Conservation (phyloP, 2,797 vertebrate species). For the Neomorphus geoffroyi region DNA sequence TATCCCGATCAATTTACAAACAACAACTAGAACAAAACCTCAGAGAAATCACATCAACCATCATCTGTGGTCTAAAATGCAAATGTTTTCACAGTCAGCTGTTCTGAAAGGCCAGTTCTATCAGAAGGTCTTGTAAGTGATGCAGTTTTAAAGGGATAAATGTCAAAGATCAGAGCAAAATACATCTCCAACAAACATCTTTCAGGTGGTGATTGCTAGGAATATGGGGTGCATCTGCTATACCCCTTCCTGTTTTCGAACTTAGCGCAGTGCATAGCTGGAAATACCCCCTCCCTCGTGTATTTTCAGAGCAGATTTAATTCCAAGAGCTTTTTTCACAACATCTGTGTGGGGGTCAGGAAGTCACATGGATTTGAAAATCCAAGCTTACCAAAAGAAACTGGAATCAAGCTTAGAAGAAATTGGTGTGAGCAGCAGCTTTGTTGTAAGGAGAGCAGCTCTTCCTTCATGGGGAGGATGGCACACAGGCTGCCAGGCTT, state of each 20-base stretch:
- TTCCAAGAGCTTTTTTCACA: constrained; percentile 37
- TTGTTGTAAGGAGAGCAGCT: neutral
- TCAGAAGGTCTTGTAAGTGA: neutral
- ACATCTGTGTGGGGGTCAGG: neutral
- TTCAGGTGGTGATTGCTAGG: neutral
- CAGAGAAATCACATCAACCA: neutral
- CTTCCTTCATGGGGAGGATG: neutral
- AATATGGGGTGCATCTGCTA: neutral
- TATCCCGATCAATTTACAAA: neutral
- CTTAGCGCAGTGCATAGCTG: neutral
- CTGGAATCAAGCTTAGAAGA: neutral
- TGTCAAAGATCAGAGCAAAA: neutral
- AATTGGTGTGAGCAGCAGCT: neutral
- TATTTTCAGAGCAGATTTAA: constrained; percentile 21
- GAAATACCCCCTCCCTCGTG: neutral
- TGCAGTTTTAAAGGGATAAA: neutral
- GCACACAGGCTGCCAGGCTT: neutral
- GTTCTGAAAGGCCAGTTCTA: neutral
- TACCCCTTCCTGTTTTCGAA: neutral
- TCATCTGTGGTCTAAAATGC: neutral
- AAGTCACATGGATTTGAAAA: neutral
- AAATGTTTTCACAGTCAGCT: neutral
- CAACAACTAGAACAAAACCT: neutral
- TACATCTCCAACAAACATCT: neutral
- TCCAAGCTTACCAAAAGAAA: neutral